Percentiles rank a stretch among this genome's conserved stretches.
Conservation (phyloP, 2,797 vertebrate genomes). For the Hybognathus amarus region DNA sequence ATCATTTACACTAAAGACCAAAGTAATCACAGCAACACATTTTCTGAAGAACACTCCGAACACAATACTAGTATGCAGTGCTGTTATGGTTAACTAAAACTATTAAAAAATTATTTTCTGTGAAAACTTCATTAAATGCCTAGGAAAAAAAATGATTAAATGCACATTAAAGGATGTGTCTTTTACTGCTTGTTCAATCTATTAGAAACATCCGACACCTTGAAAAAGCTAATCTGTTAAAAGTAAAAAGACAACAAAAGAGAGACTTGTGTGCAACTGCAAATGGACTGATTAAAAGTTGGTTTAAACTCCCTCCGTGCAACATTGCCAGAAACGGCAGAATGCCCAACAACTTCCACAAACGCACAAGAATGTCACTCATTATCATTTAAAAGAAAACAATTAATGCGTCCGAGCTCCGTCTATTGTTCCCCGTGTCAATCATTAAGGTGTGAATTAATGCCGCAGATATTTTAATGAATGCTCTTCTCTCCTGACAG, state of each 20-base stretch:
- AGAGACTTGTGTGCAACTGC: not conserved
- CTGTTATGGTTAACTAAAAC: not conserved
- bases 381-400: conserved; percentile 51
- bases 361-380: conserved; percentile 19
- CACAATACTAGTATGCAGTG: not conserved
- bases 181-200: not conserved
- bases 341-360: not conserved
- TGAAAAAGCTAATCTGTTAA: conserved; percentile 21
- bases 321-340: not conserved
- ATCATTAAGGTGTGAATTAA: conserved; percentile 59
- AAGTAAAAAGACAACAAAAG: not conserved
- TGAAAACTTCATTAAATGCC: not conserved
- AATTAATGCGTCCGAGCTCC: conserved; percentile 39
- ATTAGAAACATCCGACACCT: conserved; percentile 16
- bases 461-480: conserved; percentile 39
- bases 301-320: not conserved
- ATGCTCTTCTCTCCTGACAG: not conserved
- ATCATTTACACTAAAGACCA: not conserved
- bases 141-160: not conserved
- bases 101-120: not conserved
- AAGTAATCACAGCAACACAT: too few relatives aligned
- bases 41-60: not conserved
- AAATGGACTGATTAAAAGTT: conserved; percentile 35
- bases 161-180: conserved; percentile 1
- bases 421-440: conserved; percentile 45